Evolutionary conservation across 2,888 invertebrate species (phyloP).

Genomic region (Apamea anceps): DNA sequence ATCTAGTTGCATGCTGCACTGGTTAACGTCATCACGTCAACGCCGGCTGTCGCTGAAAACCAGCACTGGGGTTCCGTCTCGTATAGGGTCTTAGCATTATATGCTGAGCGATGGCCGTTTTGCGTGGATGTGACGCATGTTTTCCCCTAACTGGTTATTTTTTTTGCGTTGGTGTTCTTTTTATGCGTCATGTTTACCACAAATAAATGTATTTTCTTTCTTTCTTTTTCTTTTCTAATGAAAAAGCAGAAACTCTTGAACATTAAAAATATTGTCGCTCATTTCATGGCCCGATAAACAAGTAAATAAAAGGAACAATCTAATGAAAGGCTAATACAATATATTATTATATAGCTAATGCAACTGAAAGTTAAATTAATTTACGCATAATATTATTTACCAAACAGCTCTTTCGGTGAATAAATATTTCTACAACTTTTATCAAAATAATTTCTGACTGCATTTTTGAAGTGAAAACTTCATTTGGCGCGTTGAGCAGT

Average conservation of each 20-base stretch:
- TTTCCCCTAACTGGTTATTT: no score
- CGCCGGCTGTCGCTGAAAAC: no score
- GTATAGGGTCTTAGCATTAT: no score
- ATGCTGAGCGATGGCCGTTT: no score
- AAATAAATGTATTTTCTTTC: no score
- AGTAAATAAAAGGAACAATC: conserved; percentile 10
- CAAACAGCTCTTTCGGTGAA: background rate
- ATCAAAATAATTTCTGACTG: background rate
- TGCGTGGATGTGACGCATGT: no score
- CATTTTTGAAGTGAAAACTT: background rate
- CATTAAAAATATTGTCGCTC: background rate
- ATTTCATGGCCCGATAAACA: background rate
- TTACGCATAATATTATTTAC: background rate
- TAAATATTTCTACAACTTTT: background rate
- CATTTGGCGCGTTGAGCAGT: background rate
- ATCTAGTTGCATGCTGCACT: no score
- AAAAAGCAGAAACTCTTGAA: background rate
- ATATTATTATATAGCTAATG: conserved; percentile 4
- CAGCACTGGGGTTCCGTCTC: no score
- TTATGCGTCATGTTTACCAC: no score
- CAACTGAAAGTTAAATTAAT: conserved; percentile 7
- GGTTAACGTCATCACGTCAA: no score
- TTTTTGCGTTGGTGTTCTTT: no score
- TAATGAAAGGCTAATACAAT: conserved; percentile 4
- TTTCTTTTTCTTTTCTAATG: no score